Evolutionary conservation across 2,888 invertebrate genomes (phyloP), one percentile per base, ranked within the genome.

Genomic region (Notodonta ziczac): DNA sequence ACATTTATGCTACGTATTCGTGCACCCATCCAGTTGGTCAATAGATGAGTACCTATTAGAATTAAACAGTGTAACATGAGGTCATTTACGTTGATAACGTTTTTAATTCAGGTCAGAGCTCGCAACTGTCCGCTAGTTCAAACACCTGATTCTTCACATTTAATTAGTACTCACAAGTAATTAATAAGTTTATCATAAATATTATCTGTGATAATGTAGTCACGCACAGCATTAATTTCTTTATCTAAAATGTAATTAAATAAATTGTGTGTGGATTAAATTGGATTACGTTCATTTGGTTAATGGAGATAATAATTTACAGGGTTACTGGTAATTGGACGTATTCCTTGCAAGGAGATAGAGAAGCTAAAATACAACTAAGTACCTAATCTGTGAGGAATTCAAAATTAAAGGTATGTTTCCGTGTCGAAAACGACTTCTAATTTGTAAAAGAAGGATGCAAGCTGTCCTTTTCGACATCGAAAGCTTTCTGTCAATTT

Each of bases 131-230:
- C 61, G 39, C 52, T 56, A 7, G 46, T 0, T 44, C 51, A 35
- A 63, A 58, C 61, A 67, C 62, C 59, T 58, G 57, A 63, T 46
- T 60, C 40, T n/a, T 40, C n/a, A 40, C 6, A 16, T n/a, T 40
- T 40, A 14, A 39, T 40, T n/a, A 55, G 39, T 9, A 55, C 40
- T 55, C 35, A 35, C 35, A 4, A 35, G 35, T 55, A 55, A 14
- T 54, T 54, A 54, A 14, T 39, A 35, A 35, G 13, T 32, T 16
- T 35, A 53, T n/a, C 39, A 53, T 35, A n/a, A n/a, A n/a, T n/a
- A 7, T 53, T 53, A 84, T 82, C 78, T 61, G 16, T 61, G 82
- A 86, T 88, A 84, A 83, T 56, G 56, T 59, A 62, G 81, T 86
- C 85, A 86, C 84, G 86, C 76, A 85, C 48, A 35, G 70, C 67